Conservation (phyloP, 1,140 invertebrate genomes). For the Thaumetopoea pityocampa region DNA sequence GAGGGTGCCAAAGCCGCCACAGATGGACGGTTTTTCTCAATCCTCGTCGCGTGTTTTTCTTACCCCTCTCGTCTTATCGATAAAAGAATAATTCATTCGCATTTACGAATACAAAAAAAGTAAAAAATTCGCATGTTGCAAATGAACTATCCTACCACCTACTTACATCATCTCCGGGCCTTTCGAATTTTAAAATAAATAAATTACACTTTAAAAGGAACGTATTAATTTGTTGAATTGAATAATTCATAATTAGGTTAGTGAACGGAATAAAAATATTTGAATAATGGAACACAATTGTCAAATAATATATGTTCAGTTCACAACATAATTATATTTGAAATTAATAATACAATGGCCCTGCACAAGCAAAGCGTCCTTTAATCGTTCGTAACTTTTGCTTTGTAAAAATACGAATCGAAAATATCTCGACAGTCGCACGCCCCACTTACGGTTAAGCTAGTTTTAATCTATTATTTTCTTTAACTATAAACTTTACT, state of each 20-base stretch:
- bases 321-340: too few species aligned
- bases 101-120: constrained; percentile 8
- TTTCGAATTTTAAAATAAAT: constrained; percentile 19
- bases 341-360: constrained; percentile 50
- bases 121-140: background rate
- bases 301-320: too few species aligned
- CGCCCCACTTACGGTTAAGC: constrained; percentile 69
- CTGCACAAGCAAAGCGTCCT: constrained; percentile 71
- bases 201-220: constrained; percentile 14
- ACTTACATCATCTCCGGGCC: constrained; percentile 21
- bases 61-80: constrained; percentile 17
- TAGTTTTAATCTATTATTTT: constrained; percentile 62
- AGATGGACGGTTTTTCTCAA: constrained; percentile 70
- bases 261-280: too few species aligned
- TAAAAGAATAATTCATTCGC: constrained; percentile 13
- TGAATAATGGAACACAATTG: too few species aligned
- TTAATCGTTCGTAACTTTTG: constrained; percentile 72
- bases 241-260: constrained; percentile 4
- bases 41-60: constrained; percentile 56
- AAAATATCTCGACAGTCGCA: constrained; percentile 71
- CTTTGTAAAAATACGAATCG: constrained; percentile 75
- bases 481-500: constrained; percentile 58
- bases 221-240: constrained; percentile 8
- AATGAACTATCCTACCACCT: constrained; percentile 10
- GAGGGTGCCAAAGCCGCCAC: constrained; percentile 70